phyloP scores from a whole-genome alignment of 2,113 vertebrate species.

The Phoenicopterus ruber region DNA sequence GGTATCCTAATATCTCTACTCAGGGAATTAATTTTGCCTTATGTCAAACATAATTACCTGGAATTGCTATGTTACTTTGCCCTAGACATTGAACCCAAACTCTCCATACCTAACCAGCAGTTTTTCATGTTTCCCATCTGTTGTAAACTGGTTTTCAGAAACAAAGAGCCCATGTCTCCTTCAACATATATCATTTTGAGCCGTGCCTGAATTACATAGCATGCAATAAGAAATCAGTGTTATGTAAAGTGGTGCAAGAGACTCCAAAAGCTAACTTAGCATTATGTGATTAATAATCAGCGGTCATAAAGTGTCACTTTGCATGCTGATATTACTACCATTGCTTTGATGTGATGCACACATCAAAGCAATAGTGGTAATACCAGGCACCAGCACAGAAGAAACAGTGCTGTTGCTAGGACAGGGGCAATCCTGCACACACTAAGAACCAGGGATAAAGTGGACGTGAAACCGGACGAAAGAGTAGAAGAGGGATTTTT shows the following conservation, averaged over 20 bases:
- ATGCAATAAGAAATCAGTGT: not conserved
- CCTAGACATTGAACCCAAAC: not conserved
- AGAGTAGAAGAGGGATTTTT: not conserved
- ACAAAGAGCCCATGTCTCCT: not conserved
- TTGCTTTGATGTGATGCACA: not conserved
- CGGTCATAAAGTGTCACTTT: not conserved
- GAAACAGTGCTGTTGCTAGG: not conserved
- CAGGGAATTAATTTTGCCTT: not conserved
- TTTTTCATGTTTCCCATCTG: not conserved
- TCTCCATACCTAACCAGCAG: not conserved
- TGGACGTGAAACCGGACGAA: not conserved
- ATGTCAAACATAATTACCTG: not conserved
- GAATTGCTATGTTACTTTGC: not conserved
- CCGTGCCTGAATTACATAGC: not conserved
- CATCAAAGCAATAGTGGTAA: not conserved
- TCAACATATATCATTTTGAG: not conserved
- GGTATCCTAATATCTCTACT: not conserved
- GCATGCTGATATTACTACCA: not conserved
- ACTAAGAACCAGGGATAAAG: not conserved
- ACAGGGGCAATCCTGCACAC: not conserved
- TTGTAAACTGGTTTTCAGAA: not conserved
- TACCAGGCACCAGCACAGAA: not conserved
- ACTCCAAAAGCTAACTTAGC: not conserved
- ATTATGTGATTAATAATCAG: not conserved
- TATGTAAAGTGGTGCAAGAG: not conserved